Evolutionary conservation across 2,888 invertebrate species (phyloP).

Genomic region (Pyrgus malvae): DNA sequence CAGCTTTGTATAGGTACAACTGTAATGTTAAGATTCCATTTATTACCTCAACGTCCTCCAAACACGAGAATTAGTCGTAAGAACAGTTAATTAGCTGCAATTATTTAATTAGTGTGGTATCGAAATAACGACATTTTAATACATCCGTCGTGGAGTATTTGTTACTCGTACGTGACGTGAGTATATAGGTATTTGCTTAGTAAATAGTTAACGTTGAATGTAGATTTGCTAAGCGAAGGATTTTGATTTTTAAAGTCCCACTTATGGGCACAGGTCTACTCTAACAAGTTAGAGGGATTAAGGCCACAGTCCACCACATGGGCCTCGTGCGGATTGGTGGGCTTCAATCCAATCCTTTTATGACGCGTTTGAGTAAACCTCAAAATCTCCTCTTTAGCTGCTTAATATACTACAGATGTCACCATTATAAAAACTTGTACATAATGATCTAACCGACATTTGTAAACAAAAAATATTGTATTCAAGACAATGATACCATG

Average conservation of each 20-base stretch:
- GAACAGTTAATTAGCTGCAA: not conserved
- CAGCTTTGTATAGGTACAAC: too few species aligned
- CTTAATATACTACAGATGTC: not conserved
- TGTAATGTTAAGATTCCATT: too few species aligned
- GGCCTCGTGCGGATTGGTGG: too few species aligned
- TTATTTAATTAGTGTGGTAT: conserved; percentile 12
- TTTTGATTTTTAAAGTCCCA: too few species aligned
- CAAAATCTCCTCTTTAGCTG: too few species aligned
- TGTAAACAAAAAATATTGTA: not conserved
- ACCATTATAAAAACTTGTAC: not conserved
- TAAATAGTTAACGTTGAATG: not conserved
- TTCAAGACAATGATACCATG: conserved; percentile 3
- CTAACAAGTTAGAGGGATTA: too few species aligned
- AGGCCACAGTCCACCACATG: too few species aligned
- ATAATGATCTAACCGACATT: not conserved
- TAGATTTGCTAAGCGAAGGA: not conserved
- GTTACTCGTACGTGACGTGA: conserved; percentile 1
- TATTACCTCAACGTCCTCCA: too few species aligned
- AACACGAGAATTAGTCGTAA: not conserved
- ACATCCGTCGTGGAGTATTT: not conserved
- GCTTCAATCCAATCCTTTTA: too few species aligned
- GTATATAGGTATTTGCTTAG: not conserved
- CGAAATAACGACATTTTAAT: conserved; percentile 8
- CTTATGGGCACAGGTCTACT: too few species aligned
- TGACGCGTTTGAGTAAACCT: too few species aligned